These are phyloP conservation scores for Atractosteus spatula DNA, from an alignment of 2,113 vertebrate genomes.

Conservation along the genomic window DNA sequence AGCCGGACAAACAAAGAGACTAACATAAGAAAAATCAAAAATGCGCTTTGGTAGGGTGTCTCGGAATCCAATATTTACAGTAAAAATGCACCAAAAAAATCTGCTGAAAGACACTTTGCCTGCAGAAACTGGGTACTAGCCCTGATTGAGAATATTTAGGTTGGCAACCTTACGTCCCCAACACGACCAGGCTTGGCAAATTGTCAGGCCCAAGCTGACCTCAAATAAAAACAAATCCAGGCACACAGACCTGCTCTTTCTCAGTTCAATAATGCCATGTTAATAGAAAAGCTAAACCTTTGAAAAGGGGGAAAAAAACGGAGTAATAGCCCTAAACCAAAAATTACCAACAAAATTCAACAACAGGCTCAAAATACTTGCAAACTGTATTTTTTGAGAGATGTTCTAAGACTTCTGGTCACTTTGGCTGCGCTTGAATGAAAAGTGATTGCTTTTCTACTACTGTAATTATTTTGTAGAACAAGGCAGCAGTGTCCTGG, in stretches of 20 bases:
- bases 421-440: too few relatives aligned
- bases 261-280: constrained; percentile 19
- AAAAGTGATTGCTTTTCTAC: too few relatives aligned
- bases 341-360: too few relatives aligned
- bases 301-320: too few relatives aligned
- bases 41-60: neutral
- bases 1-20: constrained; percentile 15
- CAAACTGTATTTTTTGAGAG: too few relatives aligned
- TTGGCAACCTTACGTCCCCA: constrained; percentile 30
- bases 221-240: constrained; percentile 38
- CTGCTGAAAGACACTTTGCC: constrained; percentile 27
- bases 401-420: too few relatives aligned
- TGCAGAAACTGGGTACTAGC: constrained; percentile 29
- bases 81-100: neutral
- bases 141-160: constrained; percentile 41
- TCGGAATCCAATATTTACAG: constrained; percentile 16
- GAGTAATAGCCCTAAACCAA: too few relatives aligned
- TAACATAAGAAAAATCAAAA: constrained; percentile 20
- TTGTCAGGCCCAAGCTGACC: constrained; percentile 29
- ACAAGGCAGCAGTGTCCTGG: too few relatives aligned
- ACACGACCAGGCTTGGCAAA: constrained; percentile 29
- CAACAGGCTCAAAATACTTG: too few relatives aligned
- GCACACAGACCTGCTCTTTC: constrained; percentile 27
- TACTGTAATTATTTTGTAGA: too few relatives aligned
- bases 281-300: too few relatives aligned